Evolutionary conservation across 1,140 invertebrate species (phyloP).

Genomic region (Drosophila eugracilis): DNA sequence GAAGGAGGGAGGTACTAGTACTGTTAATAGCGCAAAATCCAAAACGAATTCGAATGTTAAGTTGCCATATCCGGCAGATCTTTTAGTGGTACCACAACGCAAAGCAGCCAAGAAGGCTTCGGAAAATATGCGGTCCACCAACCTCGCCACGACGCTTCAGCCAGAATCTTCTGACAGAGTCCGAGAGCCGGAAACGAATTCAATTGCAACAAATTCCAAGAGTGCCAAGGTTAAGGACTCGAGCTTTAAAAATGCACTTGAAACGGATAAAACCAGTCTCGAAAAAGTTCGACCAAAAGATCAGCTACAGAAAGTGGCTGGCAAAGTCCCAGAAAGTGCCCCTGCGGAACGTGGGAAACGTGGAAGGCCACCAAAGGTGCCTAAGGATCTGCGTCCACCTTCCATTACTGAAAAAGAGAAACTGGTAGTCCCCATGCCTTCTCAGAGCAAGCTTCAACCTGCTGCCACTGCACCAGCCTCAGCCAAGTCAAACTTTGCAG

Average conservation of each 20-base stretch:
- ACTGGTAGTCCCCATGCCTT: background rate
- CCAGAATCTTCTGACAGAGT: slow-evolving; percentile 52
- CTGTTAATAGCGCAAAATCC: slow-evolving; percentile 10
- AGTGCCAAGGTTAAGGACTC: slow-evolving; percentile 48
- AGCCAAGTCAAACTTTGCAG: slow-evolving; percentile 85
- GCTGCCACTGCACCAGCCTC: background rate
- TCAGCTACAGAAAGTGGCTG: slow-evolving; percentile 23
- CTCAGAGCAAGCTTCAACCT: slow-evolving; percentile 18
- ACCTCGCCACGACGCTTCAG: slow-evolving; percentile 71
- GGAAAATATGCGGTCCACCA: slow-evolving; percentile 91
- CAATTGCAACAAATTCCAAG: slow-evolving; percentile 19
- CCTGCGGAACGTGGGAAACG: slow-evolving; percentile 70
- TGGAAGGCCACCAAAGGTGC: slow-evolving; percentile 68
- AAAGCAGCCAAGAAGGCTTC: slow-evolving; percentile 96
- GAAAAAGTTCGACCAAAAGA: slow-evolving; percentile 62
- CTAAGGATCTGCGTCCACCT: slow-evolving; percentile 13
- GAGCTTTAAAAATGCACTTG: slow-evolving; percentile 2
- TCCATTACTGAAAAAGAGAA: slow-evolving; percentile 45
- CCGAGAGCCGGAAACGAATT: slow-evolving; percentile 48
- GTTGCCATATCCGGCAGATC: slow-evolving; percentile 88
- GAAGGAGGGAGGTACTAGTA: slow-evolving; percentile 11
- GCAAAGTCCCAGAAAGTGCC: slow-evolving; percentile 46
- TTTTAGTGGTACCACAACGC: slow-evolving; percentile 95
- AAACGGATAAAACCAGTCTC: slow-evolving; percentile 11
- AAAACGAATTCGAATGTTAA: slow-evolving; percentile 42